These are phyloP conservation scores for Dermolepida albohirtum DNA, from an alignment of 2,888 invertebrate species.

Conservation along the genomic window DNA sequence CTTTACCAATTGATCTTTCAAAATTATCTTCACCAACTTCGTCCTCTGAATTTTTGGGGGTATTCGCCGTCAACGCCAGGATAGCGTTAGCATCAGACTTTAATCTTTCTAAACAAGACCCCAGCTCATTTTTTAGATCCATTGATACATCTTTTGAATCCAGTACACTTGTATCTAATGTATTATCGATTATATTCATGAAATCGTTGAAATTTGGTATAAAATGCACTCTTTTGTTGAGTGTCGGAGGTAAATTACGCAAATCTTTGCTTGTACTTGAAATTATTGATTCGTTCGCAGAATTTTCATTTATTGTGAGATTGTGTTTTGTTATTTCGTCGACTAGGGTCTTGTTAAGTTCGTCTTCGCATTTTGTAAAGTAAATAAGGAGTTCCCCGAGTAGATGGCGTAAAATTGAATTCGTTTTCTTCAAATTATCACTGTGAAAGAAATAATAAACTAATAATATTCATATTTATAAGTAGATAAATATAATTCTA, in stretches of 20 bases:
- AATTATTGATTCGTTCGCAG: slow-evolving; percentile 51
- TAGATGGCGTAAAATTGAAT: slow-evolving; percentile 73
- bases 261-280: slow-evolving; percentile 52
- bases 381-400: slow-evolving; percentile 79
- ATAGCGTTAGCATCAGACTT: slow-evolving; percentile 78
- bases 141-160: slow-evolving; percentile 68
- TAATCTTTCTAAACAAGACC: slow-evolving; percentile 75
- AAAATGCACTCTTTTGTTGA: slow-evolving; percentile 74
- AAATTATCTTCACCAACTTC: too few relatives aligned
- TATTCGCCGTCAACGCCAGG: slow-evolving; percentile 68
- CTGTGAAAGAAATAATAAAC: slow-evolving; percentile 62
- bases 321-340: slow-evolving; percentile 70
- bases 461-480: too few relatives aligned
- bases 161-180: slow-evolving; percentile 67
- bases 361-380: slow-evolving; percentile 81
- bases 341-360: slow-evolving; percentile 80
- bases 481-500: too few relatives aligned
- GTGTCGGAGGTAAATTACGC: slow-evolving; percentile 36
- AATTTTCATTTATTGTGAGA: slow-evolving; percentile 51
- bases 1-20: too few relatives aligned
- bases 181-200: slow-evolving; percentile 72
- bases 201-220: slow-evolving; percentile 76
- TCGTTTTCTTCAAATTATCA: slow-evolving; percentile 75
- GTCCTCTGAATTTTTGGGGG: slow-evolving; percentile 20
- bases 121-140: slow-evolving; percentile 75